phyloP scores from a whole-genome alignment of 2,113 vertebrate species.

The Pholis gunnellus region DNA sequence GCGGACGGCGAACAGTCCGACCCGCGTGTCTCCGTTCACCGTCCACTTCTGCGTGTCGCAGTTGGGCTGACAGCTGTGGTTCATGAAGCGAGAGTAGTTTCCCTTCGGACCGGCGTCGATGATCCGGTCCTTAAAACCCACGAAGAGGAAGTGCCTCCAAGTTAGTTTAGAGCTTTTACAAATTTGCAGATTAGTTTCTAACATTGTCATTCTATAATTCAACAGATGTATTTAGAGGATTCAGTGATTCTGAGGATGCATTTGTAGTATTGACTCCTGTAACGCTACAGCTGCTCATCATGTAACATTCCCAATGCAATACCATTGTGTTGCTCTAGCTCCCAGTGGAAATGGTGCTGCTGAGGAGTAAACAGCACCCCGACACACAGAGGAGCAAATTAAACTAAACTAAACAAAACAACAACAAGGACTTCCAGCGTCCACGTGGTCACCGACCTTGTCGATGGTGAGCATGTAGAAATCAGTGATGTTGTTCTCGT shows the following conservation, averaged over 20 bases:
- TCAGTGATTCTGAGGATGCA: no score
- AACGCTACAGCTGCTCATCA: slow-evolving; percentile 63
- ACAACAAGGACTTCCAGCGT: rapidly evolving
- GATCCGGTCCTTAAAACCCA: slow-evolving; percentile 89
- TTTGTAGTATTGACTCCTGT: slow-evolving; percentile 79
- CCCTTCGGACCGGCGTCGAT: slow-evolving; percentile 98
- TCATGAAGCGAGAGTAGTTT: slow-evolving; percentile 99
- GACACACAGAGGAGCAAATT: slow-evolving; percentile 44
- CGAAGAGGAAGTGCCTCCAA: background rate
- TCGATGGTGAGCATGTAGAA: slow-evolving; percentile 99
- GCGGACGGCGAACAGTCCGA: slow-evolving; percentile 94
- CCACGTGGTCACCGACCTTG: slow-evolving; percentile 84
- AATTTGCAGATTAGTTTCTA: background rate
- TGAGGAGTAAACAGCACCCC: slow-evolving; percentile 18
- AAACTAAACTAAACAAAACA: no score
- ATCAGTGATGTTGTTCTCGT: slow-evolving; percentile 96
- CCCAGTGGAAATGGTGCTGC: slow-evolving; percentile 59
- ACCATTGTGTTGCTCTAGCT: slow-evolving; percentile 81
- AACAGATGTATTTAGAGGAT: background rate
- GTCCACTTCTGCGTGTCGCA: slow-evolving; percentile 99
- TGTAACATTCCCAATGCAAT: slow-evolving; percentile 87
- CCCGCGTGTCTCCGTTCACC: slow-evolving; percentile 95
- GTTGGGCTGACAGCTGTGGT: slow-evolving; percentile 99
- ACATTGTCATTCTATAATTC: no score
- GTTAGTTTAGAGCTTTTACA: background rate